These are phyloP conservation scores for Peromyscus eremicus DNA, from an alignment of 2,797 vertebrate genomes.

Conservation along the genomic window DNA sequence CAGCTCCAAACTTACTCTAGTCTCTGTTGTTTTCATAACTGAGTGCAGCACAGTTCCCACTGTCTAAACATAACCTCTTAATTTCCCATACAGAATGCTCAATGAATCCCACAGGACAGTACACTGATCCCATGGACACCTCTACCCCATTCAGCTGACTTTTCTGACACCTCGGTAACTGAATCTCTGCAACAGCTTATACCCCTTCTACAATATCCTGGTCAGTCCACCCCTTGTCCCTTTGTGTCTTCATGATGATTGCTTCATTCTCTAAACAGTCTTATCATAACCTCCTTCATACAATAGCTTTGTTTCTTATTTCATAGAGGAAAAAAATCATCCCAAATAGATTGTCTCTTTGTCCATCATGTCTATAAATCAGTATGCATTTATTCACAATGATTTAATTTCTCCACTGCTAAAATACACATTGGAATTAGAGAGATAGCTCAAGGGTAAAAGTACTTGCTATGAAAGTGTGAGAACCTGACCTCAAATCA, in stretches of 20 bases:
- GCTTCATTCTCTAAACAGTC: not conserved
- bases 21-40: not conserved
- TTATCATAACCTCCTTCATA: not conserved
- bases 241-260: not conserved
- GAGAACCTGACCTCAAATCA: too few relatives aligned
- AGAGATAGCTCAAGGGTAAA: too few relatives aligned
- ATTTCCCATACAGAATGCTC: not conserved
- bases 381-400: not conserved
- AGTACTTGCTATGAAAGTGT: not conserved
- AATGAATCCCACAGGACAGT: not conserved
- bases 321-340: not conserved
- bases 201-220: not conserved
- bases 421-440: not conserved
- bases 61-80: not conserved
- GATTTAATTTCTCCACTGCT: not conserved
- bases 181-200: not conserved
- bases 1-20: not conserved
- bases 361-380: not conserved
- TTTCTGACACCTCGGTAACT: not conserved
- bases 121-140: not conserved
- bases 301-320: not conserved
- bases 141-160: not conserved
- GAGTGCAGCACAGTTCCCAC: rapidly evolving
- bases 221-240: not conserved
- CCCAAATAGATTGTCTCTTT: not conserved